A percentile compares a stretch with the other conserved stretches of the same genome.
phyloP scores from a whole-genome alignment of 2,888 invertebrate species.

The Aricia artaxerxes region DNA sequence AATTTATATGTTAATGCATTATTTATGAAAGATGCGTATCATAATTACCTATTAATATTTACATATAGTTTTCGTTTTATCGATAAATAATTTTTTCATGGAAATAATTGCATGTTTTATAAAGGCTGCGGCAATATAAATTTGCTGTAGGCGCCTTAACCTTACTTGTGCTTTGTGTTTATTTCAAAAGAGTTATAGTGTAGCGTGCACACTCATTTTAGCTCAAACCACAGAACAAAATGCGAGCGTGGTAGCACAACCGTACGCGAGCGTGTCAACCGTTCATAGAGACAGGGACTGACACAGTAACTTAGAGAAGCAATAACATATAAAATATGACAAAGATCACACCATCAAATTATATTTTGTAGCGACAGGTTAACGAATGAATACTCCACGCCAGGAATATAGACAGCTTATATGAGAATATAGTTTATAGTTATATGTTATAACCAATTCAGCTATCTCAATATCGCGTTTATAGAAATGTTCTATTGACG shows the following conservation, averaged over 20 bases:
- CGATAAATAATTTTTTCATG: too few relatives aligned
- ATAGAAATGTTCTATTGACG: too few relatives aligned
- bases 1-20: too few relatives aligned
- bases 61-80: background rate
- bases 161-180: background rate
- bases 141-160: background rate
- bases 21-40: too few relatives aligned
- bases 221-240: conserved; percentile 17
- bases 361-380: too few relatives aligned
- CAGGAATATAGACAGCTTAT: too few relatives aligned
- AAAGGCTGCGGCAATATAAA: background rate
- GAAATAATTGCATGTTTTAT: too few relatives aligned
- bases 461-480: too few relatives aligned
- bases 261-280: background rate
- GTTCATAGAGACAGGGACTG: background rate
- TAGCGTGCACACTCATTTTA: background rate
- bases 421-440: too few relatives aligned
- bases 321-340: background rate
- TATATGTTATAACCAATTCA: too few relatives aligned
- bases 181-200: background rate
- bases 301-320: background rate
- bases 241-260: background rate
- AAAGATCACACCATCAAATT: background rate
- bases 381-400: too few relatives aligned
- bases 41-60: background rate